Conservation (phyloP, 2,797 vertebrate genomes). For the Basileuterus tristriatus region DNA sequence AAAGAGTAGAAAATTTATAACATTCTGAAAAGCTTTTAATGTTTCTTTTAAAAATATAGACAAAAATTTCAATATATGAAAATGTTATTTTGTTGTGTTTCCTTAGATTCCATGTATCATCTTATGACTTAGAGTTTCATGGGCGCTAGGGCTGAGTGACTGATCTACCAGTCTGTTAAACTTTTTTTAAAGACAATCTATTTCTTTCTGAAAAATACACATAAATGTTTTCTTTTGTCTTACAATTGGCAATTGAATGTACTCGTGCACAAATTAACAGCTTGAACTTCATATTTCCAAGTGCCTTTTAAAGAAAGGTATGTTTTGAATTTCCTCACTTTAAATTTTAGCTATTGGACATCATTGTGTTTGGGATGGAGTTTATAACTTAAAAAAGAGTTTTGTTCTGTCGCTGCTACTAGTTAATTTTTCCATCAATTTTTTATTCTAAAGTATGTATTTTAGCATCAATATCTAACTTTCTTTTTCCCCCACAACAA, state of each 20-base stretch:
- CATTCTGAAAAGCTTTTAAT: background rate
- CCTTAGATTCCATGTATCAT: background rate
- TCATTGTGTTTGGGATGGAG: background rate
- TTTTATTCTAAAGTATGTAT: background rate
- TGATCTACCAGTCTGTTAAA: background rate
- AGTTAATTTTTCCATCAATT: background rate
- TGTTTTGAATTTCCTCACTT: background rate
- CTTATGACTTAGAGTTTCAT: background rate
- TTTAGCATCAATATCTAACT: background rate
- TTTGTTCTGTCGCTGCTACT: background rate
- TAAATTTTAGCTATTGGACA: background rate
- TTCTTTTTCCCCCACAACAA: background rate
- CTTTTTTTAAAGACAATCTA: background rate
- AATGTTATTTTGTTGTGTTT: background rate
- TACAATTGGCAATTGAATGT: background rate
- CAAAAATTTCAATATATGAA: background rate
- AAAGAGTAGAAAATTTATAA: background rate
- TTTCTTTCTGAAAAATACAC: background rate
- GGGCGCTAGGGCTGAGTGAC: accelerated
- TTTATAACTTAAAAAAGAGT: background rate
- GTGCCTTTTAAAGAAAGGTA: background rate
- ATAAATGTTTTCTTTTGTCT: background rate
- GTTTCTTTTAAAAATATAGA: background rate
- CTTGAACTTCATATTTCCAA: background rate
- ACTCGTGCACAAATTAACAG: background rate